phyloP scores from a whole-genome alignment of 37 sponge, comb jelly and placozoan genomes.

The Diacarnus erythraeanus region DNA sequence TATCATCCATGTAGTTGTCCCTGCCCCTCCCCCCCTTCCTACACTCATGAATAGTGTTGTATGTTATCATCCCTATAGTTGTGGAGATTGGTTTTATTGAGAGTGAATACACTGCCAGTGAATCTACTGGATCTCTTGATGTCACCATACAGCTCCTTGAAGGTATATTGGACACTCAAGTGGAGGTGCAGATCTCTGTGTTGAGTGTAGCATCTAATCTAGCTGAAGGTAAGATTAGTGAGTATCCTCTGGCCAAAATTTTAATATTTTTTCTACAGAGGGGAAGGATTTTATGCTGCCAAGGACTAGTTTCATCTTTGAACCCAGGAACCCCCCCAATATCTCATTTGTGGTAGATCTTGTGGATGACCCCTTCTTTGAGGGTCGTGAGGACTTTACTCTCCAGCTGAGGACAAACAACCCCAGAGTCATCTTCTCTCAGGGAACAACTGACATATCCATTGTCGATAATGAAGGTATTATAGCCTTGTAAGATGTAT shows the following conservation, averaged over 20 bases:
- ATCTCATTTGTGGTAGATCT: not conserved
- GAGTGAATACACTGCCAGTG: not conserved
- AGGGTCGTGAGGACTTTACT: slow-evolving; percentile 19
- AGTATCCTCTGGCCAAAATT: no score
- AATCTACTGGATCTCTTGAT: not conserved
- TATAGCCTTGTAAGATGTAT: not conserved
- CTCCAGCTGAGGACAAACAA: not conserved
- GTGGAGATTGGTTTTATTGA: not conserved
- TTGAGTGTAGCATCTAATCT: not conserved
- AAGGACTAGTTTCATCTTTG: not conserved
- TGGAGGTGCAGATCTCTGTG: not conserved
- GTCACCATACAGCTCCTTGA: not conserved
- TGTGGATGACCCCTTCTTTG: slow-evolving; percentile 18
- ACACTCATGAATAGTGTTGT: no score
- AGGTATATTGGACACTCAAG: not conserved
- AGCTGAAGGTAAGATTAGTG: not conserved
- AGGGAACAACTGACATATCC: not conserved
- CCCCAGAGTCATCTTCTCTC: slow-evolving; percentile 4
- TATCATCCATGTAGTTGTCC: no score
- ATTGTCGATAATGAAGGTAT: slow-evolving; percentile 29
- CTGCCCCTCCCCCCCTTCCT: no score
- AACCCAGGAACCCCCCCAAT: not conserved
- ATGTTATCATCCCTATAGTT: slow-evolving; percentile 1
- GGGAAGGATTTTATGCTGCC: not conserved
- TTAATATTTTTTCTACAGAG: no score